Conservation (phyloP, 2,113 vertebrate species). For the Harpagus bidentatus region DNA sequence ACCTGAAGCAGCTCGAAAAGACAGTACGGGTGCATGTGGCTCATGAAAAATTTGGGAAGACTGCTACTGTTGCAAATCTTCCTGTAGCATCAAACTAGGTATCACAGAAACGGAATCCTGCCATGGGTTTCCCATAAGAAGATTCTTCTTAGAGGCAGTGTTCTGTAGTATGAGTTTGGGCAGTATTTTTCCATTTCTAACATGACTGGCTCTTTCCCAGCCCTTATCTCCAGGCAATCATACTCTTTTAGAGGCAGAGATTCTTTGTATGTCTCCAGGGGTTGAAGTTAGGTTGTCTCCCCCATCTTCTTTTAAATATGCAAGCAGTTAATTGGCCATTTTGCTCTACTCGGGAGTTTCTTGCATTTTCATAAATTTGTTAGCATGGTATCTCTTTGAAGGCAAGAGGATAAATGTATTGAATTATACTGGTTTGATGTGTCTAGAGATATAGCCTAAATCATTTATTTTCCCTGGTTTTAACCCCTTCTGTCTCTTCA, state of each 20-base stretch:
- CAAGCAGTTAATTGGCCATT: not conserved
- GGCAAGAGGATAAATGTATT: not conserved
- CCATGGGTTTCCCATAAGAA: not conserved
- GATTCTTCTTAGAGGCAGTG: not conserved
- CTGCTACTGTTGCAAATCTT: not conserved
- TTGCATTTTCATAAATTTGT: not conserved
- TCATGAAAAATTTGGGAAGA: not conserved
- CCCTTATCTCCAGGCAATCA: not conserved
- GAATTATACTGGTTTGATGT: not conserved
- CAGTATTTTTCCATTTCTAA: not conserved
- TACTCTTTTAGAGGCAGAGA: not conserved
- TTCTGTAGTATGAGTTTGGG: not conserved
- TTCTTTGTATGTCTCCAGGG: not conserved
- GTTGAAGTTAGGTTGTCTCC: not conserved
- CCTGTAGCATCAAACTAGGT: not conserved
- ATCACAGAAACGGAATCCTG: not conserved
- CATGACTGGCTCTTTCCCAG: not conserved
- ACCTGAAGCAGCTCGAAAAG: not conserved
- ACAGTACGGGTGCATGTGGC: accelerated
- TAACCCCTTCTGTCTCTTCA: not conserved
- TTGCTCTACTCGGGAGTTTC: not conserved
- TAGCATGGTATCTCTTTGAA: not conserved
- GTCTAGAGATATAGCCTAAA: not conserved
- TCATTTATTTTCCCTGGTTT: not conserved
- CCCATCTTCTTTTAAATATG: not conserved